A percentile compares a stretch with the other conserved stretches of the same genome.
Evolutionary conservation across 2,113 vertebrate species (phyloP).

Genomic region (Hemichromis elongatus): DNA sequence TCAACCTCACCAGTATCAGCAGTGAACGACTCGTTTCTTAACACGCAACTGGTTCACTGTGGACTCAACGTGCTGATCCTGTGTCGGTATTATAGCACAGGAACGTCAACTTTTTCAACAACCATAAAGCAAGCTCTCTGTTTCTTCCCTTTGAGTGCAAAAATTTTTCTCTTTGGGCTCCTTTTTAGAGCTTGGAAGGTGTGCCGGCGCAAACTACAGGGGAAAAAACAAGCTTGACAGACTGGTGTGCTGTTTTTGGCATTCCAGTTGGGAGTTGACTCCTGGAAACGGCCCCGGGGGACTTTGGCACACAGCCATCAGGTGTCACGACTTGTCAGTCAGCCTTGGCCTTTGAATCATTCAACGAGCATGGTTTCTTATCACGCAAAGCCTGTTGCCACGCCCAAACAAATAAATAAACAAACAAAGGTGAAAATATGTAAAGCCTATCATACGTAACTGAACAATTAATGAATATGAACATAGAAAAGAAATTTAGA

Average conservation of each 20-base stretch:
- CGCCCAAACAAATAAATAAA: constrained; percentile 5
- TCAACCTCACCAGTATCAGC: background rate
- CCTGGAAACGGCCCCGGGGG: constrained; percentile 28
- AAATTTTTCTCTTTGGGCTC: background rate
- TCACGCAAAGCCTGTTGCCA: constrained; percentile 13
- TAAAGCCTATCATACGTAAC: background rate
- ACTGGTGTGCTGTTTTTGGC: constrained; percentile 35
- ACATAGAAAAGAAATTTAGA: background rate
- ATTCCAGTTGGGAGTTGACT: constrained; percentile 58
- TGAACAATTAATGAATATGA: background rate
- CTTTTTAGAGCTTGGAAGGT: background rate
- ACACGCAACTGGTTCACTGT: background rate
- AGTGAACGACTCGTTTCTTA: background rate
- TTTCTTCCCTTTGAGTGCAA: background rate
- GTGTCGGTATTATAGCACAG: background rate
- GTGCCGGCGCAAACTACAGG: background rate
- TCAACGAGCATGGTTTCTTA: background rate
- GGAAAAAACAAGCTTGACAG: constrained; percentile 17
- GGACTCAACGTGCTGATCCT: background rate
- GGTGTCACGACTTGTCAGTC: constrained; percentile 60
- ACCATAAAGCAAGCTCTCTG: background rate
- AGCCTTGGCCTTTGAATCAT: constrained; percentile 54
- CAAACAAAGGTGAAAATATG: background rate
- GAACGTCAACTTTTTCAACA: background rate
- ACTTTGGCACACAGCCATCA: constrained; percentile 60